Base-by-base conservation (phyloP, 2,113 vertebrate species). In the Nanger granti region DNA sequence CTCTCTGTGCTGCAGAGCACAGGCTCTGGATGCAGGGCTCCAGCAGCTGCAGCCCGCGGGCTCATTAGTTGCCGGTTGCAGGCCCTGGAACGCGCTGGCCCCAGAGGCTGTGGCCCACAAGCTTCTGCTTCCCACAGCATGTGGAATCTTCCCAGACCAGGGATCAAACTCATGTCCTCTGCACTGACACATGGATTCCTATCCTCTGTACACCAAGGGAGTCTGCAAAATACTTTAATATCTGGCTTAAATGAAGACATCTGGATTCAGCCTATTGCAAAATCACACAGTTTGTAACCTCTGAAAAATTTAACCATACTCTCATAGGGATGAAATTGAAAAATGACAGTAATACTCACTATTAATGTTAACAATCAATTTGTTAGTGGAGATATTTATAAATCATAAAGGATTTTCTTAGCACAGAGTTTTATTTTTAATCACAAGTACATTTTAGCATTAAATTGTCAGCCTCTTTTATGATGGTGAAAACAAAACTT, bases 321-420 rank as follows among this genome's bases (percentile, higher is more conserved):
- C 22, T 86, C 4, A 2, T 79, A 7, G 84, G 20, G 9, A 66
- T 76, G 9, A 94, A n/a, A 62, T 4, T 80, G 15, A 69, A 47
- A 91, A 87, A 47, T 28, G 55, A 76, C 24, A 28, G 9, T 59
- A 83, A 9, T n/a, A 73, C 17, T 54, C 57, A 44, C 3, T 93
- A 47, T 59, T 47, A 47, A 28, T 84, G 11, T 66, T 17, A 96
- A 55, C 10, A n/a, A 52, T 20, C 17, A 8, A 31, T 37, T 84
- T 93, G 37, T 87, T 26, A 83, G 31, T 55, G 29, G 47, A 60
- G 47, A 14, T 90, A 37, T 59, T 93, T 96, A 37, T 64, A 73
- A 87, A 89, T 85, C 62, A 34, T 47, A 37, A 87, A 54, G 26
- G 7, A 87, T 89, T 92, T 97, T 93, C 12, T 57, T n/a, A 93